Evolutionary conservation across 2,113 vertebrate genomes (phyloP), one percentile per base, ranked within the genome.

Genomic region (Lepidothrix coronata): DNA sequence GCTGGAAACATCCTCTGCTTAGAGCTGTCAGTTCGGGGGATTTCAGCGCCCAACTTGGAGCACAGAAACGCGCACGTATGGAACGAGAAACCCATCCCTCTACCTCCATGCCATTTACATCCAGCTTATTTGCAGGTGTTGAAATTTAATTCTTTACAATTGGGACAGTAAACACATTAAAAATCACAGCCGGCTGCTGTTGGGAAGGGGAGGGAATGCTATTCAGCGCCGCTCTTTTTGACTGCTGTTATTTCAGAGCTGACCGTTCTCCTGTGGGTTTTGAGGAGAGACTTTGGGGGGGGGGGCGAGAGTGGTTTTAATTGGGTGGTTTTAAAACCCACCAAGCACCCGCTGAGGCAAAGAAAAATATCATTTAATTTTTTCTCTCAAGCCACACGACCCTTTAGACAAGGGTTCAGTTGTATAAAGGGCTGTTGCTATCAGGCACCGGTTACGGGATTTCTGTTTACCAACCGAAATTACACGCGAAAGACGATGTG

Each of bases 141-240:
- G 95, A 97, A 97, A 97, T 96, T 93, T 94, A 98, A 96, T 96
- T 97, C 88, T 91, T 98, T 95, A 96, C 97, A 97, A 97, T 21
- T 85, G 95, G 96, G 97, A 97, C 80, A 83, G 89, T 85, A 97
- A 93, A 88, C 90, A 95, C 73, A 96, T 92, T 95, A 89, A 86
- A 93, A 97, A 92, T 94, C 92, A 86, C 63, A 94, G 97, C 89
- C 62, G 24, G 88, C 77, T 91, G 88, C 91, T 96, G 33, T 83
- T 97, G 95, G 88, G 93, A 91, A 96, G 77, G 35, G 82, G 87
- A 84, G 49, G 33, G 77, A 54, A 8, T 30, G 73, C 95, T 62
- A 85, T 84, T 96, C 93, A 91, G 75, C 2, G 41, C 63, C 33
- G 88, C 84, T 75, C 57, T 63, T 44, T 58, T 79, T 1, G 6